A percentile compares a stretch with the other conserved stretches of the same genome.
phyloP scores from a whole-genome alignment of 2,113 vertebrate genomes.

The Petrocephalus zakoni region DNA sequence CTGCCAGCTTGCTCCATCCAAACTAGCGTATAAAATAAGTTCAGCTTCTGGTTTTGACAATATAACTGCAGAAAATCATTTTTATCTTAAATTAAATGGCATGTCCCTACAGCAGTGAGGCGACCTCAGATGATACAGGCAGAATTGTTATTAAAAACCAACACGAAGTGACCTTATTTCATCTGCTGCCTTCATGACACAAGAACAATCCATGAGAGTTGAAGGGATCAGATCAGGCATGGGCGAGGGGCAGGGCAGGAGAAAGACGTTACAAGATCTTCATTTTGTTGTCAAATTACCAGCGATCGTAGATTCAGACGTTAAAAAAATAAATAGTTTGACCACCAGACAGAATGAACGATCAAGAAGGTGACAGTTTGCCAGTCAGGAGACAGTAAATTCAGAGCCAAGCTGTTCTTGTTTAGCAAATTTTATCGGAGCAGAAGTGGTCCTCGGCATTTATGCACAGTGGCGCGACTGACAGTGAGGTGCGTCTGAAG shows the following conservation, averaged over 20 bases:
- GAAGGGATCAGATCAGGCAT: not conserved
- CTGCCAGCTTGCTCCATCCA: not conserved
- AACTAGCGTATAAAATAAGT: not conserved
- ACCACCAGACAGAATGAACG: not conserved
- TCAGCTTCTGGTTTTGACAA: not conserved
- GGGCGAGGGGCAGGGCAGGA: not conserved
- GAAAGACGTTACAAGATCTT: not conserved
- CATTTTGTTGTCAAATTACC: not conserved
- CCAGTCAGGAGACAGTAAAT: not conserved
- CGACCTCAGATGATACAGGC: not conserved
- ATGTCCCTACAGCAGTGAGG: not conserved
- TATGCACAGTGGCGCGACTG: not conserved
- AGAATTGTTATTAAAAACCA: not conserved
- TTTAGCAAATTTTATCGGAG: not conserved
- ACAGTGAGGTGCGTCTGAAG: not conserved
- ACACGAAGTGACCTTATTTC: not conserved
- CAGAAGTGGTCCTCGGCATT: not conserved
- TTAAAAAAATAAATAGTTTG: not conserved
- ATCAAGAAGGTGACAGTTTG: not conserved
- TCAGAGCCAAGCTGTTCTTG: not conserved
- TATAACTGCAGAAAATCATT: not conserved
- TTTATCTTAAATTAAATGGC: not conserved
- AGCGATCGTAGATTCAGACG: not conserved
- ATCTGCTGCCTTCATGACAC: not conserved
- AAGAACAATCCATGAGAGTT: not conserved